Evolutionary conservation across 2,113 vertebrate genomes (phyloP).

Genomic region (Hemibagrus wyckioides): DNA sequence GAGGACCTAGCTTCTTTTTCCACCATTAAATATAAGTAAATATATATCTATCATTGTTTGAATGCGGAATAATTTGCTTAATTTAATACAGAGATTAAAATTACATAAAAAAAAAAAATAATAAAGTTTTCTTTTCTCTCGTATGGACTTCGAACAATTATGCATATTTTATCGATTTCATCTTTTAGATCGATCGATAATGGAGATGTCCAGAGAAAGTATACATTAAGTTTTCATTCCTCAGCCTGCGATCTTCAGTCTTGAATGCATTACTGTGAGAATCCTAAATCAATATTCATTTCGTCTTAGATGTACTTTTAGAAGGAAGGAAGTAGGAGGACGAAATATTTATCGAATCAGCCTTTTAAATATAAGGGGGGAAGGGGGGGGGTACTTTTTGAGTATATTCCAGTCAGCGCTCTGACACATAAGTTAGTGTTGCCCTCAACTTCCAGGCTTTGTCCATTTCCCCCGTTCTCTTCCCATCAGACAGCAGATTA

Average conservation of each 20-base stretch:
- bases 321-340: slow-evolving; percentile 7
- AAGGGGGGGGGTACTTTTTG: not conserved
- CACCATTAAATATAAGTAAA: not conserved
- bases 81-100: not conserved
- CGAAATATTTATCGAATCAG: slow-evolving; percentile 24
- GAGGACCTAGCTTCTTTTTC: not conserved
- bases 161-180: not conserved
- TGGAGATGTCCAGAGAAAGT: not conserved
- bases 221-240: slow-evolving; percentile 28
- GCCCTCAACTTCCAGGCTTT: slow-evolving; percentile 47
- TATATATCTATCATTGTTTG: not conserved
- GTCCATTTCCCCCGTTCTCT: slow-evolving; percentile 24
- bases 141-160: not conserved
- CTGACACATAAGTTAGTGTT: slow-evolving; percentile 27
- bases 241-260: not conserved
- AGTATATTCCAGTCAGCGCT: slow-evolving; percentile 24
- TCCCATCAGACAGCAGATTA: slow-evolving; percentile 26
- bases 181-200: slow-evolving; percentile 12
- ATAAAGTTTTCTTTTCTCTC: not conserved
- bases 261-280: slow-evolving; percentile 3
- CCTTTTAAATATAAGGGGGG: not conserved
- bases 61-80: not conserved
- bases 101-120: not conserved
- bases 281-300: slow-evolving; percentile 5
- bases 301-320: not conserved